Evolutionary conservation across 2,797 vertebrate species (phyloP), one percentile per base, ranked within the genome.

Genomic region (Cetoscarus ocellatus): DNA sequence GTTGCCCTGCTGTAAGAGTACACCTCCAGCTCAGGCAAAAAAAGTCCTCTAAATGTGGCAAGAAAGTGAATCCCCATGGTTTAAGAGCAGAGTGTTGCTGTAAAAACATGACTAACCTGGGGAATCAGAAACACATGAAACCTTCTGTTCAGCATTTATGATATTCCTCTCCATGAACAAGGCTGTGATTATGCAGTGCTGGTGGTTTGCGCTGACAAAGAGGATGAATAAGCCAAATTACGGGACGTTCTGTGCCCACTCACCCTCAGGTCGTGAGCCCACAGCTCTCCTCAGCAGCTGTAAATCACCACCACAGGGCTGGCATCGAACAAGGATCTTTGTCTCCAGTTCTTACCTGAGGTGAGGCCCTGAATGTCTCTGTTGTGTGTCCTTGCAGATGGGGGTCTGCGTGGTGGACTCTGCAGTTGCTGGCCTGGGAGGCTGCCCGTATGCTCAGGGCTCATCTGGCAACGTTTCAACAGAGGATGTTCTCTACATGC

Each of bases 401-500:
- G 98, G 97, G n/a, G 94, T 99, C 51, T 94, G 92, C 7, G 97
- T 98, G 57, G 97, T 99, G 36, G 97, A 99, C 61, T 96, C 97
- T 0, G 98, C 98, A 0, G 96, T 99, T 12, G 96, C 97, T 0
- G 98, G 98, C 14, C 94, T 99, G 1, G 98, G 98, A 44, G 98
- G 98, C 47, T 99, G 98, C 82, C 98, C 98, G 1, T 99, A 98
- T 0, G 97, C 97, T 56, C 92, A 91, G 61, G 97, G 97, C 58
- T 98, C 98, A 1, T 98, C 97, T 0, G 98, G 98, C 51, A 99
- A 99, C 3, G 94, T 99, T 66, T 97, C 98, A 57, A 99, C 98
- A 0, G 98, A 99, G 89, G 98, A 99, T 78, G 92, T 99, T 36
- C 95, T 99, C 62, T 99, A 99, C 91, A 99, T 99, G 98, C 95